A percentile compares a stretch with the other conserved stretches of the same genome.
phyloP scores from a whole-genome alignment of 2,113 vertebrate species.

The Dasyprocta punctata region DNA sequence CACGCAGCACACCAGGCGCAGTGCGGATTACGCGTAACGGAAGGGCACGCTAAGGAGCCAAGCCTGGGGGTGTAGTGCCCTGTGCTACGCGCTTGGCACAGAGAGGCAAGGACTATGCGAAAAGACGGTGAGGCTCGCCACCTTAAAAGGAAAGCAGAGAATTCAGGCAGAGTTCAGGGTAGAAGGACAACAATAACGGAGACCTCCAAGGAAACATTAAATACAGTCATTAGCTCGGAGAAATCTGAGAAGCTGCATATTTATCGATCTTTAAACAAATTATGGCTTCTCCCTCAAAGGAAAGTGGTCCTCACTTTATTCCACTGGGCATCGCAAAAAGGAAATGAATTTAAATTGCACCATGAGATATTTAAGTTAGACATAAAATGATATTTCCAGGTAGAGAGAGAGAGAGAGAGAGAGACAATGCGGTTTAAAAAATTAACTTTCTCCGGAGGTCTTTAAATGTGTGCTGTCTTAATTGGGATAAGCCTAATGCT shows the following conservation, averaged over 20 bases:
- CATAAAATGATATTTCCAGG: slow-evolving; percentile 62
- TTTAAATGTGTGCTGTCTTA: slow-evolving; percentile 49
- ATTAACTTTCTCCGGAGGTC: slow-evolving; percentile 67
- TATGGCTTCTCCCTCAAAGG: slow-evolving; percentile 50
- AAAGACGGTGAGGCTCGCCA: not conserved
- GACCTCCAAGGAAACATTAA: slow-evolving; percentile 70
- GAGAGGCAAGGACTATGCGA: not conserved
- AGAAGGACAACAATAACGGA: slow-evolving; percentile 59
- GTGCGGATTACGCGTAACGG: not conserved
- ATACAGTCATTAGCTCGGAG: slow-evolving; percentile 61
- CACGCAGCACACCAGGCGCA: not conserved
- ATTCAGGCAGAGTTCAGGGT: not conserved
- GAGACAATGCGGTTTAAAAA: slow-evolving; percentile 44
- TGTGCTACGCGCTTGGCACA: not conserved
- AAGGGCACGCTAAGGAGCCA: not conserved
- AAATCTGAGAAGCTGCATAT: slow-evolving; percentile 67
- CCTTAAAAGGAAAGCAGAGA: slow-evolving; percentile 46
- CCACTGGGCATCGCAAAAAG: slow-evolving; percentile 48
- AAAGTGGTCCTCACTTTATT: slow-evolving; percentile 48
- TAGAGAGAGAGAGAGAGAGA: not conserved
- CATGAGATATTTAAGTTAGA: slow-evolving; percentile 64
- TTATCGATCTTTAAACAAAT: slow-evolving; percentile 76
- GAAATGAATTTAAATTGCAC: slow-evolving; percentile 75
- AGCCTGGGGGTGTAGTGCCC: not conserved
- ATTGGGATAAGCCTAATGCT: slow-evolving; percentile 47